A percentile compares a stretch with the other conserved stretches of the same genome.
phyloP scores from a whole-genome alignment of 2,113 vertebrate species.

The Chiloscyllium plagiosum region DNA sequence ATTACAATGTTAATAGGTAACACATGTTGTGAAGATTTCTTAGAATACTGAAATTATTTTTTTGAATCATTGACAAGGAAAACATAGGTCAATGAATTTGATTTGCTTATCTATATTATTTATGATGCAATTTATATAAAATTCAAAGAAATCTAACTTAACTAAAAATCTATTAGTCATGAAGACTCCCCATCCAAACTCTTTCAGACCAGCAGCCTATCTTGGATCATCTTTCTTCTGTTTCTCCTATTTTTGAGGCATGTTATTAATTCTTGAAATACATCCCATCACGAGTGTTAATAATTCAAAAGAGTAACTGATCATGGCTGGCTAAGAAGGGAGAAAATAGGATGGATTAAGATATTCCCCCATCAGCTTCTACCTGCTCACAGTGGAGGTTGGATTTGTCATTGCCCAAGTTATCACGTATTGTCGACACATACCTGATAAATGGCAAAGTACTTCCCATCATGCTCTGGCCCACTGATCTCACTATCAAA shows the following conservation, averaged over 20 bases:
- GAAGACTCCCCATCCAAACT: not conserved
- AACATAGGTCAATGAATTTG: not conserved
- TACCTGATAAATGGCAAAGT: not conserved
- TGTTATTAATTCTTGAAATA: not conserved
- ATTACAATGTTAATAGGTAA: not conserved
- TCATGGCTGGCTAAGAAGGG: not conserved
- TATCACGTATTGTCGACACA: not conserved
- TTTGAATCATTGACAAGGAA: not conserved
- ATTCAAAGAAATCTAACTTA: not conserved
- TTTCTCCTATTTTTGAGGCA: not conserved
- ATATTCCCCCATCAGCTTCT: not conserved
- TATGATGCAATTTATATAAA: not conserved
- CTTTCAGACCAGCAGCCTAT: not conserved
- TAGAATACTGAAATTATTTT: not conserved
- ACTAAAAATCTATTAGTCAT: not conserved
- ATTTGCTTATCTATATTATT: not conserved
- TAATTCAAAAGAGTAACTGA: not conserved
- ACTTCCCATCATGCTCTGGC: not conserved
- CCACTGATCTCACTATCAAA: not conserved
- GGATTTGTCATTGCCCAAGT: not conserved
- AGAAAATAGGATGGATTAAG: not conserved
- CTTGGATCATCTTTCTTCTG: not conserved
- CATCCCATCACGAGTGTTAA: not conserved
- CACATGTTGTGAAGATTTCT: not conserved
- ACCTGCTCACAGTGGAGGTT: not conserved